Base-by-base conservation (phyloP, 2,113 vertebrate genomes). In the Oceanites oceanicus region DNA sequence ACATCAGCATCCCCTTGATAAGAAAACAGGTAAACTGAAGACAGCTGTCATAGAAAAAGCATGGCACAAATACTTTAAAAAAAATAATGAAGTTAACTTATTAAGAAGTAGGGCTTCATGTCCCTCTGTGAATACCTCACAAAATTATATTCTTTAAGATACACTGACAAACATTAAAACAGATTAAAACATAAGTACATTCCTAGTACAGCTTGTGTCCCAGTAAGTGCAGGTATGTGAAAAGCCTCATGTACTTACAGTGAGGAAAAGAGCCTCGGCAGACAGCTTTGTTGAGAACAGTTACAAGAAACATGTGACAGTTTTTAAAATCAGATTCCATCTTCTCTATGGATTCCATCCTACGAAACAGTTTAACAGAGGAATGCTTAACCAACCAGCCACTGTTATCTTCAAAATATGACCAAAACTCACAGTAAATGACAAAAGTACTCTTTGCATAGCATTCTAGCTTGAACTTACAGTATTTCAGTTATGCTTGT, bases 301-400 rank as follows among this genome's bases (percentile, higher is more conserved):
- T 99, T 85, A 99, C 99, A 44, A 99, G 98, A 97, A 99, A 99
- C 99, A 99, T 99, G 97, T 99, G 99, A 87, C 99, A 99, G 96
- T 99, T 99, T 96, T 99, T 99, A 98, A 99, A 99, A 95, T 99
- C 99, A 2, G 99, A 99, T 97, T 99, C 99, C 99, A 99, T 99
- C 97, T 99, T 99, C 96, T 99, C 98, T 86, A 99, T 99, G 61
- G 99, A 99, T 95, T 99, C 99, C 78, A 99, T 99, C 96, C 99
- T 99, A 98, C 78, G 36, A 66, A 88, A 94, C 52, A 98, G 96
- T 84, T 78, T 42, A 74, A 91, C n/a, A 92, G 58, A 89, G 22
- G 34, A 78, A 96, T 42, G 72, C 53, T 44, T 63, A 95, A 53
- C 10, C 70, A 40, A 72, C 22, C 49, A 87, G 25, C 15, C 68